Base-by-base conservation (phyloP, 2,113 vertebrate species). In the Rousettus leschenaultii region DNA sequence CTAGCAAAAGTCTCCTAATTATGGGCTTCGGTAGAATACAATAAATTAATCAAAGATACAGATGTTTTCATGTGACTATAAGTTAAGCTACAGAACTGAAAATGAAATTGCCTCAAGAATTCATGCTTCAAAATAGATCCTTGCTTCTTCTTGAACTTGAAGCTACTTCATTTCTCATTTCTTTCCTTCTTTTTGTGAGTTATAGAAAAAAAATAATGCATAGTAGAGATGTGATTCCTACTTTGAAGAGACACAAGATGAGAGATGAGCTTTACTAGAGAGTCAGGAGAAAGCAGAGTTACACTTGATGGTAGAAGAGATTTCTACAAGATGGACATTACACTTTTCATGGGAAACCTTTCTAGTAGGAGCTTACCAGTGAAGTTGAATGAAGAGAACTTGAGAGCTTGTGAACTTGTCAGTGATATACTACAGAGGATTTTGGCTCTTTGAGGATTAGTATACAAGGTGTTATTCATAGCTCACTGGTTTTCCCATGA, bases 401-500 rank as follows among this genome's bases (percentile, higher is more conserved):
- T 33, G 48, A 96, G 30, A 43, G 75, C n/a, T 68, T 65, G 57
- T 61, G 87, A 91, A 5, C 22, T 45, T 86, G 26, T 55, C 26
- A 28, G 65, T 90, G 8, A 21, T 40, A 19, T 5, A 26, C 30
- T 63, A 35, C 75, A 86, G 59, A 90, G 48, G 28, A 87, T 83
- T 19, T 94, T 89, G 89, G 2, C 92, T 95, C 26, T 57, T 82
- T n/a, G 57, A 35, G 74, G 63, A 86, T 96, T 95, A 68, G 78
- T 95, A 40, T 26, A 0, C 7, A 35, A 53, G 3, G 30, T n/a
- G 18, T 87, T 91, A 55, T 97, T 90, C 88, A 38, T 86, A 65
- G 15, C 89, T 55, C 45, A 93, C 57, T 96, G 92, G 12, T 63
- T 91, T 90, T 95, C 68, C 85, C 91, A 45, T 85, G 68, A 92